These are phyloP conservation scores for Drosophila persimilis DNA, from an alignment of 1,140 invertebrate species.

Conservation along the genomic window DNA sequence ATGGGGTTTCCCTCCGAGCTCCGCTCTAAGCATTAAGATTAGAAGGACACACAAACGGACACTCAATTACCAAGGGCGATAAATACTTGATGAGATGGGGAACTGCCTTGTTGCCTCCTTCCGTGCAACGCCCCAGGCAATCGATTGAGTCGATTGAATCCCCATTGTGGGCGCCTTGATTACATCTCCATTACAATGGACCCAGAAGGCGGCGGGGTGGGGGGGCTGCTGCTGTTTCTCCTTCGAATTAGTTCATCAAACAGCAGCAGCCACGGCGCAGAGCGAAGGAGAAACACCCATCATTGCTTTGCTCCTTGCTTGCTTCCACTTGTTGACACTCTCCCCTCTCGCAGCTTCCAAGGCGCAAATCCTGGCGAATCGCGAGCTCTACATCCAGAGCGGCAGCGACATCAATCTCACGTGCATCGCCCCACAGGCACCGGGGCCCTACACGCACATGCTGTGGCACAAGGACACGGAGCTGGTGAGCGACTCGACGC, in stretches of 20 bases:
- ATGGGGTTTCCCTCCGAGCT: too few species aligned
- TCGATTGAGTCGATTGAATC: constrained; percentile 20
- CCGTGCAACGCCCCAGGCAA: too few species aligned
- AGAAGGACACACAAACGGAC: too few species aligned
- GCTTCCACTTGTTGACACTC: constrained; percentile 19
- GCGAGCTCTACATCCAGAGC: constrained; percentile 93
- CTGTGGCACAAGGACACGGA: constrained; percentile 95
- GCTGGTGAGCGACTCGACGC: constrained; percentile 94
- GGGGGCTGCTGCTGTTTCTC: constrained; percentile 15
- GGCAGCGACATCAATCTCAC: constrained; percentile 96
- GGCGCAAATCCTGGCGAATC: constrained; percentile 92
- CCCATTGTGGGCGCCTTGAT: constrained; percentile 29
- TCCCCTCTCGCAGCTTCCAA: constrained; percentile 88
- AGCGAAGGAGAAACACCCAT: neutral
- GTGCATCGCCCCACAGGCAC: constrained; percentile 92
- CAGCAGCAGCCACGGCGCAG: neutral
- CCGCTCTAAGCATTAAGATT: too few species aligned
- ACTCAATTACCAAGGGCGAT: too few species aligned
- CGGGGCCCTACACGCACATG: constrained; percentile 94
- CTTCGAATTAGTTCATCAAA: constrained; percentile 54
- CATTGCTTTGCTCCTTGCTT: neutral
- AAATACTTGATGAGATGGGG: too few species aligned
- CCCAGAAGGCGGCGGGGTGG: neutral
- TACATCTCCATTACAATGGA: constrained; percentile 38
- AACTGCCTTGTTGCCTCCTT: too few species aligned